phyloP scores from a whole-genome alignment of 2,113 vertebrate genomes.

The Chitala chitala region DNA sequence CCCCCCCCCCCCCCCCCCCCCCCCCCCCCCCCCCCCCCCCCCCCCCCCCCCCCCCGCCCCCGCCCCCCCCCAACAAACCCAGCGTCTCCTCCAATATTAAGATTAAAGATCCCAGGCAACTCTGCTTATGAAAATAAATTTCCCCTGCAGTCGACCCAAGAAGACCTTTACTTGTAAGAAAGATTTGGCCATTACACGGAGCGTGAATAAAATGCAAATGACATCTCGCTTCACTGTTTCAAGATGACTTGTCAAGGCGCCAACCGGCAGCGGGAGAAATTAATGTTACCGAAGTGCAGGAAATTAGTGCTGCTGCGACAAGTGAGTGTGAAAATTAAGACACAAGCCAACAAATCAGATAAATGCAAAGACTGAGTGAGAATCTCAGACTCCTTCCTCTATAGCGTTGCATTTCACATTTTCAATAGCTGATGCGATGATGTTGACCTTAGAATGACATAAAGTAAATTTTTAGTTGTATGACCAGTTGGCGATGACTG shows the following conservation, averaged over 20 bases:
- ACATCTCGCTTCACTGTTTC: not conserved
- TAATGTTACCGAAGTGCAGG: not conserved
- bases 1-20: no score
- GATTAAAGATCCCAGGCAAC: not conserved
- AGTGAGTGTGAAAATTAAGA: not conserved
- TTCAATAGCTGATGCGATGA: not conserved
- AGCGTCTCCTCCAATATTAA: not conserved
- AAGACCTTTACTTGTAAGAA: not conserved
- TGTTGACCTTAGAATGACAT: not conserved
- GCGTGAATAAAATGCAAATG: not conserved
- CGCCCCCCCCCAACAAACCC: no score
- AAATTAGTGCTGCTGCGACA: not conserved
- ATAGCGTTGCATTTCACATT: no score
- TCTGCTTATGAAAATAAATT: not conserved
- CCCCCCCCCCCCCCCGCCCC: no score
- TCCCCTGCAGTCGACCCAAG: not conserved
- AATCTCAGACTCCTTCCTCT: no score
- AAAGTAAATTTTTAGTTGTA: not conserved
- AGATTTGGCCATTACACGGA: not conserved
- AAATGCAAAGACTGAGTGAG: not conserved
- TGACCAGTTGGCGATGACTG: no score
- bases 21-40: no score
- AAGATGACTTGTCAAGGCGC: not conserved
- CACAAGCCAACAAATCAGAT: not conserved
- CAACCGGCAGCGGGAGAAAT: not conserved